Conservation (phyloP, 2,113 vertebrate genomes). For the Ctenomys sociabilis region DNA sequence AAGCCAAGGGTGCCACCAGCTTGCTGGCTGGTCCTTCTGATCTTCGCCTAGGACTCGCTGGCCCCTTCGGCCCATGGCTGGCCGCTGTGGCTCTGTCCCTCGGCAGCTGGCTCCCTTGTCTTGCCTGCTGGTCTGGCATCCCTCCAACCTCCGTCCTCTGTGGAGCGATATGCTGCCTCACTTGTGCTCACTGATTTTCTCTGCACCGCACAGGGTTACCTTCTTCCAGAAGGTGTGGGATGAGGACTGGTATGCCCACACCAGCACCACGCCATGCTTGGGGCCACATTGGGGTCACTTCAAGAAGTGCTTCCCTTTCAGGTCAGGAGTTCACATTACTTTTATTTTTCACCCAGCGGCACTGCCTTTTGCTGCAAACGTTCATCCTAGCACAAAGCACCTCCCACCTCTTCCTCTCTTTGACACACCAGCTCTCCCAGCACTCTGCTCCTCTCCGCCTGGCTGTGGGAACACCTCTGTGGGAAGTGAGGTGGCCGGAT, state of each 20-base stretch:
- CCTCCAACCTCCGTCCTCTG: not conserved
- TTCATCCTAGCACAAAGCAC: not conserved
- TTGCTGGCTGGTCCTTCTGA: not conserved
- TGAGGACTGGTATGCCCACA: not conserved
- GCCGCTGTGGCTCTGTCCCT: not conserved
- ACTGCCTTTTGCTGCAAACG: not conserved
- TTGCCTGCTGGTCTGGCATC: too few relatives aligned
- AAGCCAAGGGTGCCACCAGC: not conserved
- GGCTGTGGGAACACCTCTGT: not conserved
- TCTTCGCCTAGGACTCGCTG: not conserved
- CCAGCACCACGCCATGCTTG: not conserved
- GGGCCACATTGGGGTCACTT: not conserved
- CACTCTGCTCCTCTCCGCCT: too few relatives aligned
- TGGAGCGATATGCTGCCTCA: fast-evolving
- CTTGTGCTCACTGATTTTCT: not conserved
- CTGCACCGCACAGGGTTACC: not conserved
- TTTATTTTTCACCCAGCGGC: not conserved
- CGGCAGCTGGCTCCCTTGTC: not conserved
- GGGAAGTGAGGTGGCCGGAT: not conserved
- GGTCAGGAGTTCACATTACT: not conserved
- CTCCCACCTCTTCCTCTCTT: not conserved
- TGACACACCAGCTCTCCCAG: not conserved
- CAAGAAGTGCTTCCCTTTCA: not conserved
- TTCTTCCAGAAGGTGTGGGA: not conserved
- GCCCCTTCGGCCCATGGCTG: not conserved